Evolutionary conservation across 2,888 invertebrate species (phyloP), one percentile per base, ranked within the genome.

Genomic region (Acronicta leporina): DNA sequence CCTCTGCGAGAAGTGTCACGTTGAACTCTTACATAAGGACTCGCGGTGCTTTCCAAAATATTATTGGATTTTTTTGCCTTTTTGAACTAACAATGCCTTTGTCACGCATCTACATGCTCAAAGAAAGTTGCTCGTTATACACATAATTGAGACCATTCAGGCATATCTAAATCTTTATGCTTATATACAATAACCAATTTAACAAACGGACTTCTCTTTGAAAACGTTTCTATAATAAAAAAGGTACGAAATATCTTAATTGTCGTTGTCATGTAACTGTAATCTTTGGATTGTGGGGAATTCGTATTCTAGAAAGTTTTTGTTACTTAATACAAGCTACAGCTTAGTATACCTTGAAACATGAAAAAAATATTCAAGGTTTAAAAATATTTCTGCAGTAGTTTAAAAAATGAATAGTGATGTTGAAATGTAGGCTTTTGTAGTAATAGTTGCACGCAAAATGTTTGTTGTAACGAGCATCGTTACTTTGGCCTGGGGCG

Each of bases 1-100:
- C 82, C 83, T 85, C 78, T 80, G 74, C 82, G 71, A 82, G 67
- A 94, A 94, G 94, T 94, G 89, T 94, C 92, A 94, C 94, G 87
- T 88, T 93, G 94, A 94, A 94, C 94, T 94, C 89, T 94, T 94
- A 93, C 93, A 91, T 94, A 94, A 94, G 91, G 89, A 90, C 86
- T 87, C 82, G 81, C 68, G 82, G 87, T 92, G 92, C 94, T 94
- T 94, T 94, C 94, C 87, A 94, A 94, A 94, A 92, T 91, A 88
- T 91, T 86, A 89, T 89, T 87, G 87, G 81, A 82, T 77, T 87
- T 88, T 90, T 90, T 86, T 80, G 75, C 82, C 85, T 88, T 89
- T 89, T 89, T 81, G 76, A 79, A 79, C 79, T 72, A 85, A 89
- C 89, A 89, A 90, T 88, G 80, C 79, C 75, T 83, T 85, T 84